Conservation (phyloP, 1,140 invertebrate species). For the Aphaenogaster ashmeadi region DNA sequence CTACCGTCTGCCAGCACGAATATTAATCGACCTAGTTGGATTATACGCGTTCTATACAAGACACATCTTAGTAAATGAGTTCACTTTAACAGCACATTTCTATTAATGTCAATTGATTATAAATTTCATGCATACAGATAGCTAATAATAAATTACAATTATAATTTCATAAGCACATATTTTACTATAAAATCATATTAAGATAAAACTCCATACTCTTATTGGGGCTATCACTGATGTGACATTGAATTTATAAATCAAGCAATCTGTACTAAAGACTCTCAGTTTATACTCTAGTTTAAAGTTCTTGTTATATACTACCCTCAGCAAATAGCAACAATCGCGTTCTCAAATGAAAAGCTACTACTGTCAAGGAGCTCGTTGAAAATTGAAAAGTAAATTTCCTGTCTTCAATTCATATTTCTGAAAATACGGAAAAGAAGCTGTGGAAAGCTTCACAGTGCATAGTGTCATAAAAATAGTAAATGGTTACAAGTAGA, state of each 20-base stretch:
- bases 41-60: neutral
- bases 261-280: neutral
- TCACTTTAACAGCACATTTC: neutral
- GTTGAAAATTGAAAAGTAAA: neutral
- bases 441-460: neutral
- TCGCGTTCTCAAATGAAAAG: neutral
- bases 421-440: neutral
- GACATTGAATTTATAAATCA: neutral
- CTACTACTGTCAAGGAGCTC: neutral
- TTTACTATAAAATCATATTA: neutral
- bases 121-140: neutral
- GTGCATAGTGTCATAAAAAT: neutral
- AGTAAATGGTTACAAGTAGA: neutral
- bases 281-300: neutral
- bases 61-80: neutral
- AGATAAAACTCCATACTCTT: neutral
- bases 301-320: neutral
- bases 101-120: conserved; percentile 8
- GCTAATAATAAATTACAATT: neutral
- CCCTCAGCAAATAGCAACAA: neutral
- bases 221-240: neutral
- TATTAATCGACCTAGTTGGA: conserved; percentile 50
- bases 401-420: neutral
- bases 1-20: conserved; percentile 11
- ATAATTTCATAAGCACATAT: neutral